Percentiles rank a stretch among this genome's conserved stretches.
Evolutionary conservation across 2,113 vertebrate species (phyloP).

Genomic region (Climacteris rufus): DNA sequence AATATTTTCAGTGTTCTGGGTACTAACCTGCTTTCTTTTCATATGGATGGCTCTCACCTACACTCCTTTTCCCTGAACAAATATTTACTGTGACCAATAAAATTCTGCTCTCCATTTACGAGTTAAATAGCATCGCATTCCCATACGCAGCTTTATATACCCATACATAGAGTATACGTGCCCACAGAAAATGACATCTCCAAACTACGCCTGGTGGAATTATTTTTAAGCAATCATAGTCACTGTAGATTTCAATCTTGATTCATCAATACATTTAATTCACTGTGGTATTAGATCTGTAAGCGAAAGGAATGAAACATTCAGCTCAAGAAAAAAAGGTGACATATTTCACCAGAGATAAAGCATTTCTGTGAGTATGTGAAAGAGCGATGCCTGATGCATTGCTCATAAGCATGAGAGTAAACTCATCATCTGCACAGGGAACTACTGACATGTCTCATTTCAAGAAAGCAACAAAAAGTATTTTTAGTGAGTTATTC

Average conservation of each 20-base stretch:
- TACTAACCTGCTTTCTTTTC: conserved; percentile 43
- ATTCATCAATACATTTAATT: conserved; percentile 45
- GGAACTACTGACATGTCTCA: background rate
- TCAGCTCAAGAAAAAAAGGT: conserved; percentile 7
- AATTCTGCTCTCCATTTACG: conserved; percentile 42
- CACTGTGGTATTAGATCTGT: conserved; percentile 10
- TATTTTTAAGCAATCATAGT: conserved; percentile 46
- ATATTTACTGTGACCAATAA: conserved; percentile 61
- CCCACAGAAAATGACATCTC: conserved; percentile 45
- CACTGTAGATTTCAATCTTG: conserved; percentile 25
- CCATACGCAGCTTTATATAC: conserved; percentile 19
- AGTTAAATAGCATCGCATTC: conserved; percentile 42
- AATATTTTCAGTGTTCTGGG: conserved; percentile 42
- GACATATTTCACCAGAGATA: conserved; percentile 5
- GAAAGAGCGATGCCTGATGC: background rate
- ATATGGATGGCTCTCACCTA: conserved; percentile 36
- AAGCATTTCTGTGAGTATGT: background rate
- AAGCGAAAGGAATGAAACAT: background rate
- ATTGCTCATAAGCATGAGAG: background rate
- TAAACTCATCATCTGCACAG: background rate
- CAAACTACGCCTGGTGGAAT: conserved; percentile 18
- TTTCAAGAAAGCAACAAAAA: background rate
- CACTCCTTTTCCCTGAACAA: conserved; percentile 27
- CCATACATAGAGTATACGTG: background rate
- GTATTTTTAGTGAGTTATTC: conserved; percentile 1